Conservation (phyloP, 1,140 invertebrate species). For the Helicoverpa zea region DNA sequence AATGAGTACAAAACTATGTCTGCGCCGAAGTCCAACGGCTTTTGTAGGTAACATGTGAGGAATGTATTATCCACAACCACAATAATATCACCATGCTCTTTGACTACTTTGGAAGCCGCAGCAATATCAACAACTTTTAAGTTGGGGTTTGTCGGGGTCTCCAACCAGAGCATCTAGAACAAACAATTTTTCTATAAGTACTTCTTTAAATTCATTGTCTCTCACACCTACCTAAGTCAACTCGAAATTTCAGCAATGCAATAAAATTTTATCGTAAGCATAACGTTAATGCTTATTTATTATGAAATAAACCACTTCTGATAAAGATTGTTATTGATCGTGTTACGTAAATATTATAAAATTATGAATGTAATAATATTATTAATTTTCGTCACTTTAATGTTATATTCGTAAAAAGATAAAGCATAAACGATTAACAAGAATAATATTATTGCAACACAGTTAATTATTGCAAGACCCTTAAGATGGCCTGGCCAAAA, state of each 20-base stretch:
- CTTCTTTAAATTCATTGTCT: too few species aligned
- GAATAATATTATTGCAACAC: not conserved
- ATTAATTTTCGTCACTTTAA: conserved; percentile 35
- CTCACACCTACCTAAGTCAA: too few species aligned
- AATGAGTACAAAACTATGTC: conserved; percentile 97
- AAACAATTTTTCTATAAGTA: not conserved
- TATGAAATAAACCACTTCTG: conserved; percentile 52
- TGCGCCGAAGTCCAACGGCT: conserved; percentile 96
- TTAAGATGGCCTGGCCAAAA: too few species aligned
- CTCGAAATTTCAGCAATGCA: not conserved
- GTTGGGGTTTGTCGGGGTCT: conserved; percentile 99
- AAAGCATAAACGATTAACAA: not conserved
- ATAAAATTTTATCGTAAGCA: conserved; percentile 53
- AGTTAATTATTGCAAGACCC: too few species aligned
- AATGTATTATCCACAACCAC: conserved; percentile 99
- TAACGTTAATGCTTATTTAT: conserved; percentile 44
- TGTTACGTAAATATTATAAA: conserved; percentile 20
- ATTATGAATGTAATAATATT: conserved; percentile 32
- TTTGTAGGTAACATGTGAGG: conserved; percentile 97
- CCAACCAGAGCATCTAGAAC: conserved; percentile 97
- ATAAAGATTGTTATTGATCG: conserved; percentile 57
- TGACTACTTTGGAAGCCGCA: conserved; percentile 89
- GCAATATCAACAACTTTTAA: conserved; percentile 97
- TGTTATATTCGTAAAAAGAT: not conserved
- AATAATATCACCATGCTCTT: conserved; percentile 90